Conservation (phyloP, 2,888 invertebrate genomes). For the Chloroclystis v-ata region DNA sequence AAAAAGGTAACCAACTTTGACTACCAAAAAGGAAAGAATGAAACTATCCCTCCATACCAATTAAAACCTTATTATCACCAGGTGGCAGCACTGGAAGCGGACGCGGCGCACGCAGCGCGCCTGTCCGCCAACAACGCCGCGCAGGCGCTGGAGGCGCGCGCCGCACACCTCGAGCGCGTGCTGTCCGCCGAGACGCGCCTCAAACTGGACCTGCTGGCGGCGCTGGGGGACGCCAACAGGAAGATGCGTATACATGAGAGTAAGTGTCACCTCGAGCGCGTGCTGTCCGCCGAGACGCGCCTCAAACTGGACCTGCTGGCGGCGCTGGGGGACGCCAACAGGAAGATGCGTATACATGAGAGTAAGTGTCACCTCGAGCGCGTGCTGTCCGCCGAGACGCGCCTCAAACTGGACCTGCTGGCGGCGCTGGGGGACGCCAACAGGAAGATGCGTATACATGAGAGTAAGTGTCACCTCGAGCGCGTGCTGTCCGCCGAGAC, state of each 20-base stretch:
- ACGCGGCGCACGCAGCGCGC: constrained; percentile 17
- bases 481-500: constrained; percentile 97
- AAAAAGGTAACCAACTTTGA: too few relatives aligned
- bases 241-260: constrained; percentile 92
- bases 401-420: constrained; percentile 97
- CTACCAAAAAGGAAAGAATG: too few relatives aligned
- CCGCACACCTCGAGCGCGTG: constrained; percentile 93
- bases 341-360: constrained; percentile 91
- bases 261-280: constrained; percentile 88
- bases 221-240: constrained; percentile 95
- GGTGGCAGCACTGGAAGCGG: constrained; percentile 68
- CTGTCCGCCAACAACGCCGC: constrained; percentile 79
- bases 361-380: constrained; percentile 89
- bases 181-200: constrained; percentile 97
- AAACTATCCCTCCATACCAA: not conserved
- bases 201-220: constrained; percentile 98
- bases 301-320: constrained; percentile 97
- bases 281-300: constrained; percentile 96
- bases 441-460: constrained; percentile 90
- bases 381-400: constrained; percentile 96
- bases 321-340: constrained; percentile 94
- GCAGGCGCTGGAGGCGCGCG: constrained; percentile 92
- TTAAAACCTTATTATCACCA: constrained; percentile 31
- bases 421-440: constrained; percentile 96
- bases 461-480: constrained; percentile 88